Base-by-base conservation (phyloP, 2,888 invertebrate genomes). In the Eristalis tenax region DNA sequence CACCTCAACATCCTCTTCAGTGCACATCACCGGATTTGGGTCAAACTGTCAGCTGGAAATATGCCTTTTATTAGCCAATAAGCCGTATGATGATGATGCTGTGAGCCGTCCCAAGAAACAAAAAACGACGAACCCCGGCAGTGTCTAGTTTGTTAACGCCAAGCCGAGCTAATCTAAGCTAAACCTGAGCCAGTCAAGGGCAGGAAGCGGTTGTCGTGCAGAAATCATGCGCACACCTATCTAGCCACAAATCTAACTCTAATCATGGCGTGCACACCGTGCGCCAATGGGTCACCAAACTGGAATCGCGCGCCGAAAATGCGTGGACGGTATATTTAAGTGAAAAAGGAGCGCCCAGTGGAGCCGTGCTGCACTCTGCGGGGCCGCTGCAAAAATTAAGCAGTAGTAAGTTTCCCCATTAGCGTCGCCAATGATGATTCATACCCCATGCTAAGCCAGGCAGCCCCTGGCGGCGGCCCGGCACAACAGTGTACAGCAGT, bases 291-390 rank as follows among this genome's bases (percentile, higher is more conserved):
- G 87, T 87, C 83, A 87, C 83, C 82, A 87, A 87, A 83, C 83
- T 87, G 80, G 79, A 76, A 76, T 74, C 74, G 76, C 56, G 71
- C 40, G 74, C 78, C 86, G 43, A 87, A 87, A 87, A 87, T 87
- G 87, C 87, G 87, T 87, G 87, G 87, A 87, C 87, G 87, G 87
- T 87, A 80, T 87, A 87, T 83, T 83, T 83, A 87, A 87, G 76
- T 80, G 83, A 77, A 87, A 73, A 87, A 87, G 87, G 87, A 87
- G 87, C 83, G 87, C 87, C 87, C 64, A 8, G 63, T 68, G 63
- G 70, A 57, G 75, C 66, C 73, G 65, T n/a, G n/a, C n/a, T 26
- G 13, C 50, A n/a, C 18, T 64, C 32, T 8, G 43, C 18, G 28
- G 32, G 26, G 74, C 23, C 40, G 50, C 50, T 2, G 43, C 56